Base-by-base conservation (phyloP, 2,888 invertebrate species). In the Rhabditoides inermis region DNA sequence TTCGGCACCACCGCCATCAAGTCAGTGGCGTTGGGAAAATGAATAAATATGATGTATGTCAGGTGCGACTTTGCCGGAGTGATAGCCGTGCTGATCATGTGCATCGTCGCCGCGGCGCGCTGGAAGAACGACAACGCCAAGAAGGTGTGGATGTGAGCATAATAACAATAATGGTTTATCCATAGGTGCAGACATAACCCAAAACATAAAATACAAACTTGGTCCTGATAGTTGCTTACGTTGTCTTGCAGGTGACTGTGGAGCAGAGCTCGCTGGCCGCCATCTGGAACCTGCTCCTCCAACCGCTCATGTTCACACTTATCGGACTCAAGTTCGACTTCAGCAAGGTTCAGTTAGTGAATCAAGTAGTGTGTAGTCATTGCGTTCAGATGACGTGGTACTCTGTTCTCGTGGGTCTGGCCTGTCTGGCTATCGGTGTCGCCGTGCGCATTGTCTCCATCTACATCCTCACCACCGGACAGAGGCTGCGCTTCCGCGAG, bases 91-190 rank as follows among this genome's bases (percentile, higher is more conserved):
- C 53, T 68, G 30, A 37, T 69, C n/a, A 49, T 64, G 41, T 54
- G 61, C 27, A 46, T 53, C 10, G 56, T 70, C 18, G 58, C 65
- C 20, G 55, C 70, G n/a, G 59, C 52, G 47, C 44, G 56, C 22
- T 68, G 68, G 68, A 58, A 70, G 36, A 41, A 55, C 36, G 68
- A 68, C 36, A 67, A 67, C 45, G 47, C 51, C 23, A 49, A 59
- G 49, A 45, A 45, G 36, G 62, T 62, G 39, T 5, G n/a, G 4
- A 45, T 12, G 2, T 12, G 23, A 58, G 5, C 12, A 22, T n/a
- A 3, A 3, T 3, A 3, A n/a, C 4, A 22, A 26, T 7, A 39
- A 32, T 32, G 10, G n/a, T 28, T 10, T 2, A 58, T 63, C 37
- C 26, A 64, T 68, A 68, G 65, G 18, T 40, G 52, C 4, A n/a